Percentiles rank a stretch among this genome's conserved stretches.
These are phyloP conservation scores for Hippocampus kuda DNA, from an alignment of 2,797 vertebrate species.

Conservation along the genomic window DNA sequence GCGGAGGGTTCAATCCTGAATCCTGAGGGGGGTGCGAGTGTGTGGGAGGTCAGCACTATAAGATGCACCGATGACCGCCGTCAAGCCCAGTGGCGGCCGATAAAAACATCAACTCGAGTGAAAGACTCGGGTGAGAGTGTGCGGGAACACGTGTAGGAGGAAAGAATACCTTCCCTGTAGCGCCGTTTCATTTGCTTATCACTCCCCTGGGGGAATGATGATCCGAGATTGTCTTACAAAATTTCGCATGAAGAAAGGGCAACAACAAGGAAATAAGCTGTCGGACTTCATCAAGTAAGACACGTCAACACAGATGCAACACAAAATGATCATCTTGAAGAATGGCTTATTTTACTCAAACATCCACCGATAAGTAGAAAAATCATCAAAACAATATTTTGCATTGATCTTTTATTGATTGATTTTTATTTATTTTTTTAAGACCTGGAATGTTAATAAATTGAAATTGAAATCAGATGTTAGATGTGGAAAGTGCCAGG, in stretches of 20 bases:
- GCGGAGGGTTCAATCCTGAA: background rate
- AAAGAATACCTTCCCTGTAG: background rate
- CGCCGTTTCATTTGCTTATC: background rate
- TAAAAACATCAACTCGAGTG: background rate
- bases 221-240: background rate
- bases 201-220: background rate
- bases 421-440: too few relatives aligned
- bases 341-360: too few relatives aligned
- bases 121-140: background rate
- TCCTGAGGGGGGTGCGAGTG: background rate
- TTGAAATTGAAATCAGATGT: too few relatives aligned
- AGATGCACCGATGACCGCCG: background rate
- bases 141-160: slow-evolving; percentile 1
- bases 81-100: slow-evolving; percentile 8
- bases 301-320: too few relatives aligned
- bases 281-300: background rate
- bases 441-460: too few relatives aligned
- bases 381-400: too few relatives aligned
- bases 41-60: slow-evolving; percentile 19
- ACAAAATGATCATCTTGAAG: too few relatives aligned
- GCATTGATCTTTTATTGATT: too few relatives aligned
- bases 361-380: too few relatives aligned
- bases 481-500: too few relatives aligned
- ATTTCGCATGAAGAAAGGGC: background rate
- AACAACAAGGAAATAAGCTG: background rate